A percentile compares a stretch with the other conserved stretches of the same genome.
phyloP scores from a whole-genome alignment of 2,888 invertebrate genomes.

The Anoplius nigerrimus region DNA sequence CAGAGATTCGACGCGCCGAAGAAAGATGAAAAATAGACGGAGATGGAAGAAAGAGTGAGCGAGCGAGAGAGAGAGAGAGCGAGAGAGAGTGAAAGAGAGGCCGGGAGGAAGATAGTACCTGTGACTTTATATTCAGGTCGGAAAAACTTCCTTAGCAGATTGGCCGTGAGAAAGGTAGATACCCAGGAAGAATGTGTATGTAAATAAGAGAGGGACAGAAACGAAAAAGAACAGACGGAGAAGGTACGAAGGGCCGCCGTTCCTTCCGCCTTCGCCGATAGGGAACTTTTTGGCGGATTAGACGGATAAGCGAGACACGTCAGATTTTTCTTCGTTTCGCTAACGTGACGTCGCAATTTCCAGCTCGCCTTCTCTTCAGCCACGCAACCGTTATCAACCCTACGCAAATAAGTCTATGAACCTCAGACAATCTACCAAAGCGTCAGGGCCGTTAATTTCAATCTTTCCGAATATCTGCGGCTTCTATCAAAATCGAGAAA shows the following conservation, averaged over 20 bases:
- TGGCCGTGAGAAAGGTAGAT: constrained; percentile 25
- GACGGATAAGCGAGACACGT: constrained; percentile 35
- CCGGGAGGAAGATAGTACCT: neutral
- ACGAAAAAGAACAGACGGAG: neutral
- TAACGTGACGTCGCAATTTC: constrained; percentile 14
- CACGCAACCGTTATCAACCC: too few species aligned
- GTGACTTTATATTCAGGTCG: constrained; percentile 17
- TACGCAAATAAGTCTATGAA: too few species aligned
- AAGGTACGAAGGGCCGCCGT: constrained; percentile 12
- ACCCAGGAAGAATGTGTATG: neutral
- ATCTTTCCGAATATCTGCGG: too few species aligned
- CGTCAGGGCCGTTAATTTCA: too few species aligned
- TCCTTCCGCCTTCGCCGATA: constrained; percentile 12
- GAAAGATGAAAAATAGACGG: neutral
- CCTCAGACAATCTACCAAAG: too few species aligned
- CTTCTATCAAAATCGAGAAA: too few species aligned
- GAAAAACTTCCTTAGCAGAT: constrained; percentile 21
- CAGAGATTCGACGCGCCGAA: neutral
- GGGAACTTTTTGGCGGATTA: constrained; percentile 38
- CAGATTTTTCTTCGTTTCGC: constrained; percentile 27
- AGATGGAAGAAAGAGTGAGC: neutral
- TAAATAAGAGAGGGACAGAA: neutral
- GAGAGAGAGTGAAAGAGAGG: too few species aligned
- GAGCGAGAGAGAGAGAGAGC: too few species aligned
- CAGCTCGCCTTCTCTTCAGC: constrained; percentile 22